Evolutionary conservation across 2,888 invertebrate genomes (phyloP).

Genomic region (Andrena minutula): DNA sequence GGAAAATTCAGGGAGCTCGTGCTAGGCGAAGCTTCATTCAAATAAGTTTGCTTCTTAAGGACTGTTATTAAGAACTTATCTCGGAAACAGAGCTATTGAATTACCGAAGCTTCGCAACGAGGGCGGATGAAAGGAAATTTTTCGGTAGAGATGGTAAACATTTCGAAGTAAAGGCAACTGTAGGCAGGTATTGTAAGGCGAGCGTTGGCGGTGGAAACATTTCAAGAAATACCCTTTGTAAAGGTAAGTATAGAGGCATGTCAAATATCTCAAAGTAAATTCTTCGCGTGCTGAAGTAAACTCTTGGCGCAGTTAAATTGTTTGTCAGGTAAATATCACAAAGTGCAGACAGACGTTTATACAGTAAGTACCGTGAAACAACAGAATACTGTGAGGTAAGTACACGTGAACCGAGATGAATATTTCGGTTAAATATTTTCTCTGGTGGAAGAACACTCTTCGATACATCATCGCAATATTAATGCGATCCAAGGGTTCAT

Average conservation of each 20-base stretch:
- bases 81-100: not conserved
- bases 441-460: not conserved
- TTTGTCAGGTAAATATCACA: slow-evolving; percentile 3
- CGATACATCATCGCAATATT: not conserved
- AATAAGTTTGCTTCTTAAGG: not conserved
- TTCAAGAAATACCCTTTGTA: not conserved
- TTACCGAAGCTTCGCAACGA: not conserved
- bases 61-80: slow-evolving; percentile 8
- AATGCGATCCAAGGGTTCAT: not conserved
- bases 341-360: not conserved
- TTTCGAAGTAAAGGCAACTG: not conserved
- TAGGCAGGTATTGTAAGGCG: not conserved
- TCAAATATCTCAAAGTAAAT: slow-evolving; percentile 1
- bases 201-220: not conserved
- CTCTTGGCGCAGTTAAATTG: slow-evolving; percentile 10
- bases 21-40: not conserved
- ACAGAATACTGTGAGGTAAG: not conserved
- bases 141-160: not conserved
- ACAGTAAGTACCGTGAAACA: not conserved
- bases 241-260: not conserved
- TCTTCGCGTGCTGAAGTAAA: not conserved
- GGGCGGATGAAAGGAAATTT: slow-evolving; percentile 1
- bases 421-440: not conserved
- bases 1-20: not conserved
- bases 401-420: not conserved